phyloP scores from a whole-genome alignment of 1,140 invertebrate genomes.

The Bilobella aurantiaca region DNA sequence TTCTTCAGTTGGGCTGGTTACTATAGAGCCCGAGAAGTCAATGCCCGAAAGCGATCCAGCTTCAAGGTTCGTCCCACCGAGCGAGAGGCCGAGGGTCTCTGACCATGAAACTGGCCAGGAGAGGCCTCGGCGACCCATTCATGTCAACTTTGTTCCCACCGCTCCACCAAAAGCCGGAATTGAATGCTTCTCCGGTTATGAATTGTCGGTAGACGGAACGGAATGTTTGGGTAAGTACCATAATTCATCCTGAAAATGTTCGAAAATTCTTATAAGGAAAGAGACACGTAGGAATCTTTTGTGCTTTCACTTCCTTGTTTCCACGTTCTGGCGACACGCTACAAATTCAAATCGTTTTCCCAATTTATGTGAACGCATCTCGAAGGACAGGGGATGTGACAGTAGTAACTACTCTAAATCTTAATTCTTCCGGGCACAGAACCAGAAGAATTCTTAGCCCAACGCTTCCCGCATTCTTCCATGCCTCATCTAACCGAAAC shows the following conservation, averaged over 20 bases:
- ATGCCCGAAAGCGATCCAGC: too few relatives aligned
- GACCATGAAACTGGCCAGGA: too few relatives aligned
- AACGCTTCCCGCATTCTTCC: too few relatives aligned
- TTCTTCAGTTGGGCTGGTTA: too few relatives aligned
- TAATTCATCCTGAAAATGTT: not conserved
- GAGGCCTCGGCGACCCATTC: not conserved
- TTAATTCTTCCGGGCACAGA: too few relatives aligned
- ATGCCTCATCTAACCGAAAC: too few relatives aligned
- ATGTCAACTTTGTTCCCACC: not conserved
- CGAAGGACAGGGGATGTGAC: not conserved
- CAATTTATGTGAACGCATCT: not conserved
- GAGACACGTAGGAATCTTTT: too few relatives aligned
- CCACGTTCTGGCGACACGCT: not conserved
- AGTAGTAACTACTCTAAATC: not conserved
- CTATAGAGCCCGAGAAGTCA: too few relatives aligned
- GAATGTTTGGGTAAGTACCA: slow-evolving; percentile 26
- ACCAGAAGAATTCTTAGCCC: too few relatives aligned
- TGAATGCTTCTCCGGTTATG: slow-evolving; percentile 30
- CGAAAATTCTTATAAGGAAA: not conserved
- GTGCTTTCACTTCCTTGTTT: not conserved
- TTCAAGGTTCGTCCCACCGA: too few relatives aligned
- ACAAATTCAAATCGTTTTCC: not conserved
- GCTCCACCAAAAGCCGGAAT: slow-evolving; percentile 17
- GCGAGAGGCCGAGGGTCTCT: too few relatives aligned
- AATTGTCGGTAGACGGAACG: slow-evolving; percentile 23